These are phyloP conservation scores for Etheostoma nigrum DNA, from an alignment of 2,797 vertebrate species.

Conservation along the genomic window DNA sequence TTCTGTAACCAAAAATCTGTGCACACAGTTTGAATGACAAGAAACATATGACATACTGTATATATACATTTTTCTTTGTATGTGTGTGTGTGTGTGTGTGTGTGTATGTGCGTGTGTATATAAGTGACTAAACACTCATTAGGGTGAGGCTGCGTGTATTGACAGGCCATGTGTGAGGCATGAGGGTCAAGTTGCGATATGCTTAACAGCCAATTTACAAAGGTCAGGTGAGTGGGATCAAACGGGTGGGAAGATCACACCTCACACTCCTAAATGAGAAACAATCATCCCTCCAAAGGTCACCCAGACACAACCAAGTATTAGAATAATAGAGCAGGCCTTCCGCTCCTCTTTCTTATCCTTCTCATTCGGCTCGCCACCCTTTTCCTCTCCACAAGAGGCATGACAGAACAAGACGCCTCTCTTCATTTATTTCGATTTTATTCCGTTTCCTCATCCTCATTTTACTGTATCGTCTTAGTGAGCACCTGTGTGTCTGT, in stretches of 20 bases:
- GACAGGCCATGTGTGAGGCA: conserved; percentile 76
- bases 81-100: conserved; percentile 2
- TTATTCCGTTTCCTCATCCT: conserved; percentile 7
- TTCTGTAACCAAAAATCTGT: conserved; percentile 46
- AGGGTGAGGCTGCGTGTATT: conserved; percentile 67
- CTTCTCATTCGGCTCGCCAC: conserved; percentile 58
- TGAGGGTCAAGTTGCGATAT: conserved; percentile 83
- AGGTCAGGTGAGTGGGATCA: conserved; percentile 89
- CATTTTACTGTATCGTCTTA: not conserved
- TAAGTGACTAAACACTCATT: conserved; percentile 61
- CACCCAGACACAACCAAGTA: conserved; percentile 83
- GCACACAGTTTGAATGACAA: conserved; percentile 17
- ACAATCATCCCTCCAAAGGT: conserved; percentile 88
- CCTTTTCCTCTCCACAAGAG: conserved; percentile 64
- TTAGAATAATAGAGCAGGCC: conserved; percentile 88
- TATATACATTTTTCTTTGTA: not conserved
- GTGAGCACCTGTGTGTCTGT: not conserved
- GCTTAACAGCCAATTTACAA: conserved; percentile 92
- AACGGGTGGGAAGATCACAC: conserved; percentile 88
- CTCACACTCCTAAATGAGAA: conserved; percentile 89
- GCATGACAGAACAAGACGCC: conserved; percentile 33
- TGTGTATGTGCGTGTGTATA: conserved; percentile 36
- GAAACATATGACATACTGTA: conserved; percentile 26
- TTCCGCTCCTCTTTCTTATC: conserved; percentile 64
- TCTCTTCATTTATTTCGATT: conserved; percentile 28